phyloP scores from a whole-genome alignment of 2,888 invertebrate genomes.

The Drosophila sordidula region DNA sequence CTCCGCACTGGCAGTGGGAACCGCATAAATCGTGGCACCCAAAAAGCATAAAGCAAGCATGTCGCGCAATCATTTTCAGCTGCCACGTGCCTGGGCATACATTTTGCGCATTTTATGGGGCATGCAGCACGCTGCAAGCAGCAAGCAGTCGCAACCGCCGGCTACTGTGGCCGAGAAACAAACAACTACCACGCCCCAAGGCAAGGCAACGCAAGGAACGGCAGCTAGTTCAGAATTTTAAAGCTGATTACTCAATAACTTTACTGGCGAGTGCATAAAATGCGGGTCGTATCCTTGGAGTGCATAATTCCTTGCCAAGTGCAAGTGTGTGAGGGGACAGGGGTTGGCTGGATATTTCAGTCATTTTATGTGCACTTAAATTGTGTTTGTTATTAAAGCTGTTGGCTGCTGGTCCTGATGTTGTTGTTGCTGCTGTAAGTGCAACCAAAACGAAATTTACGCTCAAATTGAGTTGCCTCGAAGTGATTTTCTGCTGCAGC shows the following conservation, averaged over 20 bases:
- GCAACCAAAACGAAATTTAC: conserved; percentile 63
- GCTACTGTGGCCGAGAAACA: conserved; percentile 58
- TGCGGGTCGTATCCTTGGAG: conserved; percentile 69
- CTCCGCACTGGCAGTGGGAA: conserved; percentile 19
- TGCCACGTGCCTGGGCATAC: conserved; percentile 79
- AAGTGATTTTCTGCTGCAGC: conserved; percentile 47
- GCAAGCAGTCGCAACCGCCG: conserved; percentile 10
- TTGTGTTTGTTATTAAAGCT: conserved; percentile 74
- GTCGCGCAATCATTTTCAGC: conserved; percentile 84
- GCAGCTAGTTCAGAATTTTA: conserved; percentile 61
- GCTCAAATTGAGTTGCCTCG: conserved; percentile 73
- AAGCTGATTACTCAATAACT: conserved; percentile 82
- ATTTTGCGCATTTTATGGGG: conserved; percentile 76
- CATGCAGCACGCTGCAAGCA: conserved; percentile 32
- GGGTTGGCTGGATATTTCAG: conserved; percentile 44
- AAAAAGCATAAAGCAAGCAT: conserved; percentile 82
- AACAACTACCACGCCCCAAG: conserved; percentile 58
- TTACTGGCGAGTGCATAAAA: conserved; percentile 74
- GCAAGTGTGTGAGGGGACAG: conserved; percentile 1
- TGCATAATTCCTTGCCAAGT: conserved; percentile 68
- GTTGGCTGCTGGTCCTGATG: conserved; percentile 1
- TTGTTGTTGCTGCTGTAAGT: conserved; percentile 47
- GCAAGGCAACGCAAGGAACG: not conserved
- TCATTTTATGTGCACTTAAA: conserved; percentile 77
- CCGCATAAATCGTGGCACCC: conserved; percentile 70